Base-by-base conservation (phyloP, 2,888 invertebrate species). In the Nasonovia ribisnigri region DNA sequence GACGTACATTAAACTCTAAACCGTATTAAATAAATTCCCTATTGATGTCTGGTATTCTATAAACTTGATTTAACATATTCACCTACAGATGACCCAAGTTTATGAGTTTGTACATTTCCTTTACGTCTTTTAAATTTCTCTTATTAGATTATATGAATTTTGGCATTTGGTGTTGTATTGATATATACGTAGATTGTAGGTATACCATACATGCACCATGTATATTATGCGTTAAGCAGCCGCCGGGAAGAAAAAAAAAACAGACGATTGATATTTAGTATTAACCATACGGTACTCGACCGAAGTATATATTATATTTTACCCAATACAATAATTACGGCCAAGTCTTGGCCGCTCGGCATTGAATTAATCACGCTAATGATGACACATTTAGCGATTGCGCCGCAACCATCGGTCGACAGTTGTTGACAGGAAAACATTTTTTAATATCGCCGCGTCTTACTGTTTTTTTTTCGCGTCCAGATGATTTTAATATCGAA, bases 351-450 rank as follows among this genome's bases (percentile, higher is more conserved):
- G 46, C n/a, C 36, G n/a, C 26, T 10, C 42, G 67, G 60, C 87
- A 60, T 92, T 48, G 67, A 88, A 92, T 92, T 92, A 92, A 92
- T 92, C 92, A 92, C 92, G 92, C 46, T 88, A 92, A 92, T 88
- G 92, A 92, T 92, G 92, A 92, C 92, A 87, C 87, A 92, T 92
- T 92, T 92, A 92, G 87, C 92, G 92, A 92, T 92, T 48, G 92
- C 87, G 26, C 60, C 24, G 91, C 57, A 86, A 91, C 86, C 48
- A 60, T 87, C 42, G 67, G 92, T 36, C 87, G 87, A 92, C 92
- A 92, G 87, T 87, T 42, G 87, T 87, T 87, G 92, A 92, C 92
- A 87, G 87, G 92, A 87, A 92, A 92, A 92, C 86, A 86, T 91
- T 91, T 91, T 91, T 86, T 86, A 46, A 87, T 92, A 60, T 92